These are phyloP conservation scores for Drosophila anomelani DNA, from an alignment of 2,888 invertebrate genomes.

Conservation along the genomic window DNA sequence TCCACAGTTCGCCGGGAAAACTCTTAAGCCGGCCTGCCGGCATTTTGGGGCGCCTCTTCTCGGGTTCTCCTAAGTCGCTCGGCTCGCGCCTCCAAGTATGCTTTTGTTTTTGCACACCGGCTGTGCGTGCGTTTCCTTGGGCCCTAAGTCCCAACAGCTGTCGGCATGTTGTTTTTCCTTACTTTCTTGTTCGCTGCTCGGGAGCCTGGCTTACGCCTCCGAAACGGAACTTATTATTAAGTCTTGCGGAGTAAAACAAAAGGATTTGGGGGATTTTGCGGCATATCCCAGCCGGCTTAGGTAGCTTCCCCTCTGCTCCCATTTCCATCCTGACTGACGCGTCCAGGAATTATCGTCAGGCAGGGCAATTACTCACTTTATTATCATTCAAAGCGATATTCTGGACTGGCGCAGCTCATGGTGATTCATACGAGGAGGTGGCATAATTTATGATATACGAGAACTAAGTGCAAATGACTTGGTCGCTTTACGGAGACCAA, in stretches of 20 bases:
- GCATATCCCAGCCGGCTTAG: conserved; percentile 26
- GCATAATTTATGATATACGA: conserved; percentile 65
- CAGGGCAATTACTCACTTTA: conserved; percentile 35
- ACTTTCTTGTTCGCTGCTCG: not conserved
- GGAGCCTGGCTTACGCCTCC: conserved; percentile 39
- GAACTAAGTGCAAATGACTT: conserved; percentile 74
- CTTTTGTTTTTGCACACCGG: conserved; percentile 35
- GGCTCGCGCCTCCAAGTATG: conserved; percentile 60
- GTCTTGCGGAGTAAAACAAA: conserved; percentile 44
- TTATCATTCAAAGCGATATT: conserved; percentile 39
- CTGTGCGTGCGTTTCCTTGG: conserved; percentile 40
- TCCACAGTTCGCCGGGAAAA: conserved; percentile 15
- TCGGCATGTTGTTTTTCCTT: conserved; percentile 55
- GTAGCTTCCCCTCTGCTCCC: not conserved
- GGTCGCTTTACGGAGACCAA: conserved; percentile 53
- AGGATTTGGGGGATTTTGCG: conserved; percentile 36
- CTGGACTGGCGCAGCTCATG: conserved; percentile 30
- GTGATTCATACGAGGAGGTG: conserved; percentile 52
- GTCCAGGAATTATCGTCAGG: conserved; percentile 20
- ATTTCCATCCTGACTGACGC: not conserved
- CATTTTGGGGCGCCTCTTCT: conserved; percentile 34
- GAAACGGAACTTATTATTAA: conserved; percentile 65
- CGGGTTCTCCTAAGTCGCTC: conserved; percentile 31
- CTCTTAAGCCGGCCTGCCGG: conserved; percentile 61
- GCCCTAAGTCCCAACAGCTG: conserved; percentile 67